phyloP scores from a whole-genome alignment of 23 tunicate species.

The Ciona savignyi region DNA sequence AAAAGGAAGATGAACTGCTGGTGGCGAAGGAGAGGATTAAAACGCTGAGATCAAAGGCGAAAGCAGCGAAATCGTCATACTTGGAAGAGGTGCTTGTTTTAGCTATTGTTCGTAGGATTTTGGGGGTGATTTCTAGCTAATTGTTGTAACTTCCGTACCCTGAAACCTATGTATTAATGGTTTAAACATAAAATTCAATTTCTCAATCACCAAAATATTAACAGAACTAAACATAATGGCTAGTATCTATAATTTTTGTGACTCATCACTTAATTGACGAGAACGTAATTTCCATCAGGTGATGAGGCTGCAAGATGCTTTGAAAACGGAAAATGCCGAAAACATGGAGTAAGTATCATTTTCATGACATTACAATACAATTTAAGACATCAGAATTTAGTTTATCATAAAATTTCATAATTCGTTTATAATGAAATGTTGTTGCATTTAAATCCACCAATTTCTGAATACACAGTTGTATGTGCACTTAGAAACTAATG shows the following conservation, averaged over 20 bases:
- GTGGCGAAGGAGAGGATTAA: constrained; percentile 17
- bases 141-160: background rate
- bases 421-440: background rate
- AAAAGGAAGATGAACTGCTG: constrained; percentile 41
- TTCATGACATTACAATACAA: no score
- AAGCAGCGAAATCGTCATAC: constrained; percentile 32
- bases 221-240: no score
- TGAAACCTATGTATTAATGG: background rate
- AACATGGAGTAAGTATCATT: constrained; percentile 3
- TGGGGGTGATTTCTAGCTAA: background rate
- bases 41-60: constrained; percentile 15
- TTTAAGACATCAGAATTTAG: no score
- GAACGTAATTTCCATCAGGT: constrained; percentile 5
- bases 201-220: no score
- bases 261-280: background rate
- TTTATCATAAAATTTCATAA: no score
- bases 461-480: no score
- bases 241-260: no score
- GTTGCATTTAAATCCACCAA: no score
- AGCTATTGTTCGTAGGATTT: background rate
- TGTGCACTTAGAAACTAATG: no score
- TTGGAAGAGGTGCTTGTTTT: constrained; percentile 20
- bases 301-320: constrained; percentile 20
- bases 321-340: constrained; percentile 12
- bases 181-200: no score